A percentile compares a stretch with the other conserved stretches of the same genome.
These are phyloP conservation scores for Furnarius figulus DNA, from an alignment of 2,113 vertebrate genomes.

Conservation along the genomic window DNA sequence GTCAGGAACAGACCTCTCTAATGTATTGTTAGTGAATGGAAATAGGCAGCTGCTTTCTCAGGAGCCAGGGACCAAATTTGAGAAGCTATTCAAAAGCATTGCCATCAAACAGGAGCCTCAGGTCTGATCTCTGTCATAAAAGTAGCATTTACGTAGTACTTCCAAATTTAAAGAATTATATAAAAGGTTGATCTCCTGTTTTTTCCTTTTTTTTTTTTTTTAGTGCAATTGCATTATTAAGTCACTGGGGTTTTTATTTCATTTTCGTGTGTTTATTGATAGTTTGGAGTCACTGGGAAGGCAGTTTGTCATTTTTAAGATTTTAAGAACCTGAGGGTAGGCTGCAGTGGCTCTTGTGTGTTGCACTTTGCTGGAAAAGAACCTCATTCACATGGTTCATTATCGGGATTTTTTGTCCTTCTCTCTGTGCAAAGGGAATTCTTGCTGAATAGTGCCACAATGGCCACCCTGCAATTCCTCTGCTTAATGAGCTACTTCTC, in stretches of 20 bases:
- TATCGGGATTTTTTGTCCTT: not conserved
- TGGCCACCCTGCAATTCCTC: not conserved
- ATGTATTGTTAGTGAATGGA: not conserved
- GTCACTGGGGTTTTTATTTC: not conserved
- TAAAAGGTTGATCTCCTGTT: not conserved
- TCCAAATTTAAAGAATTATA: not conserved
- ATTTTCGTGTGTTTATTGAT: not conserved
- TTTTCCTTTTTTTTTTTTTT: not conserved
- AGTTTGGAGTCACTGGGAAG: not conserved
- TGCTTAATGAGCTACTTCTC: slow-evolving; percentile 9
- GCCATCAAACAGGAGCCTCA: not conserved
- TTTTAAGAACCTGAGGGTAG: not conserved
- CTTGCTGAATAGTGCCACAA: not conserved
- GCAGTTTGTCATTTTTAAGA: not conserved
- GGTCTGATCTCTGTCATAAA: not conserved
- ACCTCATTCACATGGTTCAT: slow-evolving; percentile 8
- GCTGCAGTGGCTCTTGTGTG: not conserved
- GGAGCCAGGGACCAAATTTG: not conserved
- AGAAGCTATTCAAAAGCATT: not conserved
- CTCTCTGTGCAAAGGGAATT: not conserved
- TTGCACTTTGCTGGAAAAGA: not conserved
- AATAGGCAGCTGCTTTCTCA: not conserved
- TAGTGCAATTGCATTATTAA: not conserved
- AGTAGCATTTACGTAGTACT: not conserved
- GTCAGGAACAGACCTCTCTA: not conserved